Base-by-base conservation (phyloP, 2,888 invertebrate genomes). In the Agriopis aurantiaria region DNA sequence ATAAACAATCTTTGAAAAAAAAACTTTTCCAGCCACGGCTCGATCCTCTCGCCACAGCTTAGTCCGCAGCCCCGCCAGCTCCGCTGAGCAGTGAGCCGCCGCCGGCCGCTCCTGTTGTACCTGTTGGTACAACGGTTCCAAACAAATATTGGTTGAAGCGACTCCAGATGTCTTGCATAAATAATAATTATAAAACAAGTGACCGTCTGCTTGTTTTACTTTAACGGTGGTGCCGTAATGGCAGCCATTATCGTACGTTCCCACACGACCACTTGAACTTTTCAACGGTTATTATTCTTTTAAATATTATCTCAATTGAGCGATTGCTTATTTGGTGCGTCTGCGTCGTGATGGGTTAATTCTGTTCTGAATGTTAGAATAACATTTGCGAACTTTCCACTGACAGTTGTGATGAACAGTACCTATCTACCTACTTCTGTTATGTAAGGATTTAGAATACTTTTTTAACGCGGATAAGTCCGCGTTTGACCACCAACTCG, bases 231-330 rank as follows among this genome's bases (percentile, higher is more conserved):
- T 51, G 55, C 33, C 4, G 55, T 56, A 14, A 43, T 43, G 56
- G 55, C 55, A 4, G 43, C 56, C 55, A 55, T 57, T 12, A 33
- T 8, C 45, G 58, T 9, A 7, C 58, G 59, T 40, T 48, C 59
- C 49, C 59, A 48, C 59, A 59, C 59, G 49, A 41, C 59, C 59
- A 59, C 59, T 59, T 49, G n/a, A 59, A 59, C 59, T 49, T n/a
- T 9, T 40, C 48, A 14, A 11, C 23, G 58, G 11, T 23, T 59
- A 40, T 59, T 59, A 59, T 59, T 59, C 59, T 49, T 49, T 59
- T 49, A 59, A 59, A 59, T 59, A 48, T 59, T 59, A 59, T 59
- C 59, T 59, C 33, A 46, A 58, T 58, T 33, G 58, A 45, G 49
- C 45, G 58, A 58, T 11, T 45, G 58, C 58, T 59, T 59, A 40